These are phyloP conservation scores for Burhinus oedicnemus DNA, from an alignment of 2,113 vertebrate genomes.

Conservation along the genomic window DNA sequence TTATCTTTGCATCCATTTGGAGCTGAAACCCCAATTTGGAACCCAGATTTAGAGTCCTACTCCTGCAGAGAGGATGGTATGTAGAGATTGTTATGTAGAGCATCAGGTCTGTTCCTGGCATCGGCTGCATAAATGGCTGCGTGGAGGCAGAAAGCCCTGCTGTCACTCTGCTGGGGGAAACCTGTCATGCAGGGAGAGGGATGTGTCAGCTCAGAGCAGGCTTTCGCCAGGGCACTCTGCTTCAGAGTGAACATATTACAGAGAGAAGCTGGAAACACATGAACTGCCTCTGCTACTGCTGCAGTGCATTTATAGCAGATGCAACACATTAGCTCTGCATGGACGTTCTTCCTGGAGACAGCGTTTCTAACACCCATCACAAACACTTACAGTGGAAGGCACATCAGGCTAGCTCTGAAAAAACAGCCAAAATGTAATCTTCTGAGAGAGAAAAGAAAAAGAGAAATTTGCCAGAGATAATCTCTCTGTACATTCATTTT, in stretches of 20 bases:
- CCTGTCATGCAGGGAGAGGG: neutral
- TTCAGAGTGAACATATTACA: neutral
- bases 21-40: neutral
- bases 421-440: neutral
- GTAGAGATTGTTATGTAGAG: neutral
- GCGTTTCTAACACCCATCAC: neutral
- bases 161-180: neutral
- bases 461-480: neutral
- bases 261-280: neutral
- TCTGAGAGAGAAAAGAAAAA: neutral
- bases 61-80: neutral
- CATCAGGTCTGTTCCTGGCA: neutral
- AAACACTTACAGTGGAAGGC: neutral
- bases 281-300: neutral
- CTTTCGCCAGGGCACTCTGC: neutral
- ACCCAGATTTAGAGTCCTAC: neutral
- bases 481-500: conserved; percentile 26
- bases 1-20: neutral
- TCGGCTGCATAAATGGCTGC: fast-evolving
- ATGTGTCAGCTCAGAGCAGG: neutral
- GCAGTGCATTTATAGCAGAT: neutral
- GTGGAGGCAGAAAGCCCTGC: neutral
- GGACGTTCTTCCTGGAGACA: neutral
- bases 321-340: neutral
- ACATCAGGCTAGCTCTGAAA: neutral